Conservation (phyloP, 2,888 invertebrate species). For the Mythimna pallens region DNA sequence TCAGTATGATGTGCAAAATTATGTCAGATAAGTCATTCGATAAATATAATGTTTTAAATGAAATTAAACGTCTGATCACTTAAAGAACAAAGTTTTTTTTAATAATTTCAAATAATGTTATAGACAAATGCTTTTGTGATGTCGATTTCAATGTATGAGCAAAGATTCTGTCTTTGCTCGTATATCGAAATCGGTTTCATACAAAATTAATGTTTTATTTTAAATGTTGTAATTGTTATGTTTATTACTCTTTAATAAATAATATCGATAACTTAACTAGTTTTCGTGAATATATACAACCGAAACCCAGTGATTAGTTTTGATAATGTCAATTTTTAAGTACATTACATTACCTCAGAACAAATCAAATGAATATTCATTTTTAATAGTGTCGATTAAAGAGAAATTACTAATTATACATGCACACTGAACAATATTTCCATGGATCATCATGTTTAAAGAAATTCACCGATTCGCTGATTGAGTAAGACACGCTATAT, state of each 20-base stretch:
- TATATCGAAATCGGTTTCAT: background rate
- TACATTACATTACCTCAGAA: background rate
- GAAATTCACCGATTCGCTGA: slow-evolving; percentile 18
- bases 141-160: too few species aligned
- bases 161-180: background rate
- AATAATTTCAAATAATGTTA: background rate
- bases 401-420: slow-evolving; percentile 1
- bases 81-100: background rate
- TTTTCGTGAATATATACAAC: slow-evolving; percentile 1
- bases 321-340: slow-evolving; percentile 7
- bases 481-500: slow-evolving; percentile 42
- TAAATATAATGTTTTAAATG: background rate
- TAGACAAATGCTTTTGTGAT: background rate
- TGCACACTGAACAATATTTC: background rate
- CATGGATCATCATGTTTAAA: slow-evolving; percentile 9
- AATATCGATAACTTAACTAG: background rate
- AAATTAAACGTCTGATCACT: slow-evolving; percentile 8
- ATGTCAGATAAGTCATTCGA: background rate
- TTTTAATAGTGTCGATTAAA: slow-evolving; percentile 13
- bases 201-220: background rate
- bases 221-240: slow-evolving; percentile 1
- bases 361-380: slow-evolving; percentile 18
- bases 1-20: slow-evolving; percentile 8
- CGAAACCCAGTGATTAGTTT: background rate
- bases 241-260: background rate